Evolutionary conservation across 2,888 invertebrate genomes (phyloP), one percentile per base, ranked within the genome.

Genomic region (Temnothorax rugatulus): DNA sequence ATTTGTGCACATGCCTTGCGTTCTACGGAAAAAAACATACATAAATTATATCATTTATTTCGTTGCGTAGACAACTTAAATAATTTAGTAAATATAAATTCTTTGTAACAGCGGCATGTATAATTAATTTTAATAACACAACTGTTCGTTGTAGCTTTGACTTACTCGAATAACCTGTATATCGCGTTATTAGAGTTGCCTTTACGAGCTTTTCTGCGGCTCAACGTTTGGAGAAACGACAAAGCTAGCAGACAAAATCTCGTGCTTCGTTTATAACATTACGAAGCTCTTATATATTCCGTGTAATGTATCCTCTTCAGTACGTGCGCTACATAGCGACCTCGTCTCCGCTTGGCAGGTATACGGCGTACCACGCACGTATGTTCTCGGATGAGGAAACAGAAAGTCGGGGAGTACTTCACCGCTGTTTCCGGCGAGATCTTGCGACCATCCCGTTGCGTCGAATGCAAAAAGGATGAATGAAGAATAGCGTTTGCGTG

Each of bases 331-430:
- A 50, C 66, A 68, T 50, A 71, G 71, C 25, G 25, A 52, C 52
- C 38, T 52, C 25, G 71, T 76, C 52, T 69, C 29, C 29, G 38
- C 71, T 52, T 25, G 73, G 73, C 71, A n/a, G 52, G 21, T 69
- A 54, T 59, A 52, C 21, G n/a, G n/a, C 34, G 64, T 7, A 21
- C 38, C 63, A 44, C 82, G 34, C 75, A 81, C 29, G 77, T 61
- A 38, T 38, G 61, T n/a, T 85, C 82, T 69, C 82, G 63, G 76
- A 68, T 74, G 66, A 90, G 87, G 85, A 90, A 90, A 87, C 87
- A 87, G 85, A 90, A 90, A 89, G 84, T 90, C 87, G 90, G 89
- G 86, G 86, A 84, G 86, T 91, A 83, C 84, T 82, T 84, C 89
- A 59, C 85, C 87, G 63, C 73, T 83, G 85, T 90, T 90, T 86